A percentile compares a stretch with the other conserved stretches of the same genome.
Conservation (phyloP, 2,113 vertebrate genomes). For the Elephas maximus region DNA sequence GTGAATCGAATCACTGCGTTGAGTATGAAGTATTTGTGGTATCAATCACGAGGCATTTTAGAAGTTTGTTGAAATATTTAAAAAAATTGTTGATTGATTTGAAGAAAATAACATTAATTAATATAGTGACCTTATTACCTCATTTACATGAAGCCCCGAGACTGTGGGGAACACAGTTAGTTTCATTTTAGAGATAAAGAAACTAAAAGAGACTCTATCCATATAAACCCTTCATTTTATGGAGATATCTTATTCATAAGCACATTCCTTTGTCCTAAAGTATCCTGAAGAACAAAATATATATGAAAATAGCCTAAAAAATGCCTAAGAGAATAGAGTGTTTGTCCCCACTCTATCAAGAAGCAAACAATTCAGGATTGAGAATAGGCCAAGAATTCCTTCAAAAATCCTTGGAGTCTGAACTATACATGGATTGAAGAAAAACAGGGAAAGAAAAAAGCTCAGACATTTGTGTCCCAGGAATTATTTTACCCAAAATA, state of each 20-base stretch:
- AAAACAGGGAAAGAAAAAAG: not conserved
- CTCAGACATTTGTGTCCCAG: not conserved
- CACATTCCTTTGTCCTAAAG: not conserved
- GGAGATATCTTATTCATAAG: not conserved
- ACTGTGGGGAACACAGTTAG: too few relatives aligned
- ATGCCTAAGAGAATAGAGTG: not conserved
- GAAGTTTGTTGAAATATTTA: not conserved
- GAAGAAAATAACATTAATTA: not conserved
- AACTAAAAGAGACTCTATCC: not conserved
- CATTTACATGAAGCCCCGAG: not conserved
- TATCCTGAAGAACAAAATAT: not conserved
- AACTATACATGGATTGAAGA: not conserved
- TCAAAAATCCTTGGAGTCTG: not conserved
- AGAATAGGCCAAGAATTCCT: not conserved
- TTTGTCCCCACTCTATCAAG: not conserved
- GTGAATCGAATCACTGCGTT: not conserved
- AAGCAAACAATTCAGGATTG: not conserved
- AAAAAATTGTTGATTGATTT: not conserved
- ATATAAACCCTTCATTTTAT: not conserved
- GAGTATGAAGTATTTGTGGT: not conserved
- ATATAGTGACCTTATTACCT: not conserved
- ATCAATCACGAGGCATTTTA: not conserved
- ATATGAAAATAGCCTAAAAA: not conserved
- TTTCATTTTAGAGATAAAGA: not conserved
- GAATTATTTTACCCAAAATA: not conserved